Base-by-base conservation (phyloP, 1,140 invertebrate genomes). In the Sitobion miscanthi region DNA sequence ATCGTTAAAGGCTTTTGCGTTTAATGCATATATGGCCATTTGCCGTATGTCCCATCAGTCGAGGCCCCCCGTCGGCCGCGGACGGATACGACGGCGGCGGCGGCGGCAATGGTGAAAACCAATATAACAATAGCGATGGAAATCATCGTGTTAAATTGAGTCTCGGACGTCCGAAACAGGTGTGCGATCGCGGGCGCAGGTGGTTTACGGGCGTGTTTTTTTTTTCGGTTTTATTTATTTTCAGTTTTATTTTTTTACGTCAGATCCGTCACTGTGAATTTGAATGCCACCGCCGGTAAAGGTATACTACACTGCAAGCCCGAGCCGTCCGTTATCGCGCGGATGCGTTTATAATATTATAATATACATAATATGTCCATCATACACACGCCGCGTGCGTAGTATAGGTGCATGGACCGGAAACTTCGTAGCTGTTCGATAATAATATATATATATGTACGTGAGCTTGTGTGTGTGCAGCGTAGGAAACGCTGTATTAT, bases 121-220 rank as follows among this genome's bases (percentile, higher is more conserved):
- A 30, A 62, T 54, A 35, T 45, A 82, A 85, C 91, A 92, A 92
- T 85, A 92, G 49, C 45, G 7, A 23, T 85, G 82, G 91, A 93
- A 93, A 93, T 93, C 91, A 85, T 86, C 91, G 91, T 85, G 91
- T 93, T 86, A 93, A 93, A 93, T 93, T 93, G 91, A 86, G 91
- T 93, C 85, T 93, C 91, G 91, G 91, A 93, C 91, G 77, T 92
- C 91, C 91, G 91, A 92, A 93, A 93, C 91, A 93, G 91, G 91
- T 93, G 91, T 93, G 91, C 49, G 30, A 21, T 83, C 91, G 82
- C 82, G 82, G n/a, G 82, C n/a, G 82, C 91, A 93, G 91, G 91
- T 93, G 91, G 91, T 86, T 85, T 93, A 93, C 91, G 91, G 45
- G 49, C 49, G 23, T 82, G 17, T 42, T 90, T 62, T 38, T 89